Base-by-base conservation (phyloP, 2,113 vertebrate genomes). In the Raphicerus campestris region DNA sequence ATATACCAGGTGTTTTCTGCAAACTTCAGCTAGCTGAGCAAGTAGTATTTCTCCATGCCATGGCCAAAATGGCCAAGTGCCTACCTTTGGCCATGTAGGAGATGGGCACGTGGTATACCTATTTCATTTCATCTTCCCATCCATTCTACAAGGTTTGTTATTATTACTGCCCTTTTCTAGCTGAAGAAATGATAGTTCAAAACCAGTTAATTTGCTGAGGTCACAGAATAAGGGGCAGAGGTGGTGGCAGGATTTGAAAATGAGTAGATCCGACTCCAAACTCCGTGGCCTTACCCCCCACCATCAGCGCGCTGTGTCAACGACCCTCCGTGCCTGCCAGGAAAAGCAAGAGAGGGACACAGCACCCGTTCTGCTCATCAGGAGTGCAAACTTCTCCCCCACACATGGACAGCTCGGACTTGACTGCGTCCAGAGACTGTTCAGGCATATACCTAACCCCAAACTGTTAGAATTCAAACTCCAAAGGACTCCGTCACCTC, bases 81-180 rank as follows among this genome's bases (percentile, higher is more conserved):
- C 45, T 84, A 17, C 10, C 87, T 87, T 51, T 28, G 35, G 58
- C 20, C 53, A 66, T 10, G 20, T 1, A 63, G 63, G 56, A 42
- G 45, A 85, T 30, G 53, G 51, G 4, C 6, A 56, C 13, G 7
- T 3, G 7, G 5, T 15, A n/a, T 20, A 49, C 26, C 10, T 45
- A 61, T 70, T 82, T 93, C 30, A 77, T 49, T 75, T 63, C 13
- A 3, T 58, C 51, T 95, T 92, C 47, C 77, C 45, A 96, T 45
- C 60, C 78, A 32, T 15, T 49, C 42, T 78, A n/a, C 30, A 85
- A 85, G 63, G 26, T 87, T 51, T 35, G 19, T 61, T 60, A 58
- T 78, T 28, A 47, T 22, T 60, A 56, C 7, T 11, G 20, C 26
- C 20, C 51, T 26, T 73, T 83, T 93, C 73, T 22, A 24, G 26